Percentiles rank a stretch among this genome's conserved stretches.
These are phyloP conservation scores for Parus major DNA, from an alignment of 2,113 vertebrate species.

Conservation along the genomic window DNA sequence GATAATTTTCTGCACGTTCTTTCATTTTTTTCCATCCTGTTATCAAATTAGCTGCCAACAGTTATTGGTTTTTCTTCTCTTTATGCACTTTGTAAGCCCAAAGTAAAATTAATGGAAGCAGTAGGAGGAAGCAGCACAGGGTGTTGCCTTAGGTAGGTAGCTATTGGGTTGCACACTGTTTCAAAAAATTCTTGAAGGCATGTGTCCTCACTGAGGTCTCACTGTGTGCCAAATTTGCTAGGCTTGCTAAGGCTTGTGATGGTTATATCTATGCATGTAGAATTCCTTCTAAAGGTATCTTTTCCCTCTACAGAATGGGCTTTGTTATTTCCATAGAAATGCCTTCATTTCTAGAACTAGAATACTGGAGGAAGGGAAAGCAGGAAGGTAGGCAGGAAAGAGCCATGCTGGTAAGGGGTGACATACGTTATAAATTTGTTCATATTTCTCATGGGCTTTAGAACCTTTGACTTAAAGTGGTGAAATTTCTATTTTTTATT, in stretches of 20 bases:
- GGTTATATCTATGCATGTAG: background rate
- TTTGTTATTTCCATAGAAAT: background rate
- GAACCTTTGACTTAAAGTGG: background rate
- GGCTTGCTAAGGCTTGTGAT: background rate
- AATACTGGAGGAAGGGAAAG: background rate
- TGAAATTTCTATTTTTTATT: background rate
- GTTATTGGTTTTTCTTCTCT: background rate
- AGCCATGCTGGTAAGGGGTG: background rate
- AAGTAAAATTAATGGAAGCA: constrained; percentile 7
- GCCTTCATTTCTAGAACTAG: background rate
- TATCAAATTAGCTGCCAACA: background rate
- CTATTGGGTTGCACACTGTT: background rate
- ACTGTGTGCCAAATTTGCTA: background rate
- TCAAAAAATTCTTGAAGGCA: background rate
- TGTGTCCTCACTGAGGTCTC: background rate
- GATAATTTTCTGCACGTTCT: background rate
- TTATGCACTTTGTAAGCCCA: background rate
- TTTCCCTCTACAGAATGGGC: background rate
- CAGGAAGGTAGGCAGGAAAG: background rate
- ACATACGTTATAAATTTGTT: background rate
- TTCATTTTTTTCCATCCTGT: background rate
- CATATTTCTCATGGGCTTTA: background rate
- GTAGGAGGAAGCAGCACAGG: background rate
- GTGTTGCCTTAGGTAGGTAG: background rate
- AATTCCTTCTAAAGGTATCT: background rate